Base-by-base conservation (phyloP, 2,113 vertebrate species). In the Entelurus aequoreus region DNA sequence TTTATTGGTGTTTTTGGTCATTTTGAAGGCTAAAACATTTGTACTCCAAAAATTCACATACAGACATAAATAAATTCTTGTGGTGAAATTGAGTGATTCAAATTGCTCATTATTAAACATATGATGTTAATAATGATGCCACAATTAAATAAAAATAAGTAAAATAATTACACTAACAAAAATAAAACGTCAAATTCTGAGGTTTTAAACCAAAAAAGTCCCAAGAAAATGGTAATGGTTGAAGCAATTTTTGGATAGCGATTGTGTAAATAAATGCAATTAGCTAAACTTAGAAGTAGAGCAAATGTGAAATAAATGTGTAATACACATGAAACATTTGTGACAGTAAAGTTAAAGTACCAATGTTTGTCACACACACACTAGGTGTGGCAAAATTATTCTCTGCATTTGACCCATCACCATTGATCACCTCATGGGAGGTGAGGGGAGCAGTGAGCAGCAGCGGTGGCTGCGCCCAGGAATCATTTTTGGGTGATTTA, bases 11-110 rank as follows among this genome's bases (percentile, higher is more conserved):
- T 80, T 79, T 67, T 86, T 54, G 47, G 69, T 71, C 80, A 84
- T 88, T 88, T 88, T 85, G 80, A 77, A 69, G 76, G 71, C 65
- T 70, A 80, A 75, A 83, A 81, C 84, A 87, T 88, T 88, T 88
- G 82, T 88, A 88, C 82, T 85, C 74, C 55, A 38, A 59, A 46
- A 85, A 81, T 80, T 86, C 81, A 86, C 78, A 75, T 74, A 79
- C 64, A 84, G 77, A 79, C 77, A 83, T 79, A 79, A 88, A 88
- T 86, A 88, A 88, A 77, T 81, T 69, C 58, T 82, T 83, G 82
- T 87, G n/a, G n/a, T n/a, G 83, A 73, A 74, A 71, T 50, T 19
- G n/a, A 6, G 28, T 57, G 55, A 21, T 19, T 57, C 2, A 4
- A 9, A 6, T n/a, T 5, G 11, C 44, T 57, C n/a, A 57, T 44